Evolutionary conservation across 1,140 invertebrate genomes (phyloP).

Genomic region (Rhyacophila brunnea): DNA sequence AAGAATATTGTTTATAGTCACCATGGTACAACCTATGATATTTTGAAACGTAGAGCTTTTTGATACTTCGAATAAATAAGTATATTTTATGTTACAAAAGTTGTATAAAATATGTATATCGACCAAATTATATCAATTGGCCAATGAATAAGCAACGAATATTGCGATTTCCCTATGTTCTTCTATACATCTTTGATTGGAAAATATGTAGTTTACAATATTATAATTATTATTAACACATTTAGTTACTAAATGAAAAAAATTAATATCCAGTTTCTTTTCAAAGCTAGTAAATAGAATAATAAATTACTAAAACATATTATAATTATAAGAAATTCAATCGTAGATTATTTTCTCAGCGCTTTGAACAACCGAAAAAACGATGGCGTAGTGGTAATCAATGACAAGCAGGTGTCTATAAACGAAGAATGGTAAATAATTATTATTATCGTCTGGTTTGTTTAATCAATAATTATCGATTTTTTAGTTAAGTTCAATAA

Average conservation of each 20-base stretch:
- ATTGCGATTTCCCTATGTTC: constrained; percentile 33
- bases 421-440: too few species aligned
- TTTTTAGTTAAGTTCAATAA: background rate
- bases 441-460: background rate
- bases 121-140: constrained; percentile 24
- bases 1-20: background rate
- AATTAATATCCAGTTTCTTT: background rate
- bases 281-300: too few species aligned
- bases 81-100: constrained; percentile 26
- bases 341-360: background rate
- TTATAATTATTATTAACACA: background rate
- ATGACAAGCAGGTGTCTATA: too few species aligned
- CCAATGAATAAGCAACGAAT: constrained; percentile 33
- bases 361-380: background rate
- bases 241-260: background rate
- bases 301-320: too few species aligned
- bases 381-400: background rate
- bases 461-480: background rate
- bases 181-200: constrained; percentile 33
- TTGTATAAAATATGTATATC: constrained; percentile 22
- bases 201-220: too few species aligned
- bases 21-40: constrained; percentile 14
- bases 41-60: constrained; percentile 34
- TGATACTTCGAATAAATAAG: constrained; percentile 32
- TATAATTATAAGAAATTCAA: background rate